These are phyloP conservation scores for Oryzaephilus surinamensis DNA, from an alignment of 1,140 invertebrate genomes.

Conservation along the genomic window DNA sequence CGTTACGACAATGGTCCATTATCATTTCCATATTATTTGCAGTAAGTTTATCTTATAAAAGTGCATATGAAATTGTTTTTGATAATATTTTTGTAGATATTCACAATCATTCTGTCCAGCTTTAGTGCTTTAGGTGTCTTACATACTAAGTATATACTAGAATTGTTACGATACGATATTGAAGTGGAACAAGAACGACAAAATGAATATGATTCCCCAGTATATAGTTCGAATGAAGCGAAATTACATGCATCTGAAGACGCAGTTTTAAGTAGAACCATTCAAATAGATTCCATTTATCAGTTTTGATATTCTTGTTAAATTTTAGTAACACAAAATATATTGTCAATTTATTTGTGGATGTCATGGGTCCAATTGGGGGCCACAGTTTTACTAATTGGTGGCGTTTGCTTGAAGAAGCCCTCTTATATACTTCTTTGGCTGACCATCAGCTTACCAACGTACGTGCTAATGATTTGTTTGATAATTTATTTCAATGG, in stretches of 20 bases:
- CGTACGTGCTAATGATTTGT: no score
- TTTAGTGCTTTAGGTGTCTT: conserved; percentile 3
- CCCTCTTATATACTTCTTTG: no score
- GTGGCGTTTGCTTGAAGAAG: no score
- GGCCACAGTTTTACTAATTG: no score
- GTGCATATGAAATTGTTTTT: neutral
- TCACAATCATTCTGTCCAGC: conserved; percentile 4
- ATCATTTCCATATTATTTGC: conserved; percentile 6
- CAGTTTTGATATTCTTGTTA: no score
- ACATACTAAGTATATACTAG: conserved; percentile 5
- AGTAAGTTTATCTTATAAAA: conserved; percentile 7
- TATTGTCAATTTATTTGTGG: no score
- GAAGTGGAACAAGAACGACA: conserved; percentile 5
- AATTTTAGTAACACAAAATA: no score
- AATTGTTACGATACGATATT: conserved; percentile 6
- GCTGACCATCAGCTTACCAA: no score
- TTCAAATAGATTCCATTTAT: no score
- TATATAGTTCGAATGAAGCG: conserved; percentile 2
- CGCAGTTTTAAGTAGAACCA: conserved; percentile 4
- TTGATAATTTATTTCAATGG: no score
- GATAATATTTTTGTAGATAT: conserved; percentile 3
- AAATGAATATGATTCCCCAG: no score
- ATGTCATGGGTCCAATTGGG: no score
- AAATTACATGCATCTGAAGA: conserved; percentile 4
- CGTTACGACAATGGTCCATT: conserved; percentile 8